Conservation (phyloP, 2,113 vertebrate genomes). For the Poicephalus meyeri region DNA sequence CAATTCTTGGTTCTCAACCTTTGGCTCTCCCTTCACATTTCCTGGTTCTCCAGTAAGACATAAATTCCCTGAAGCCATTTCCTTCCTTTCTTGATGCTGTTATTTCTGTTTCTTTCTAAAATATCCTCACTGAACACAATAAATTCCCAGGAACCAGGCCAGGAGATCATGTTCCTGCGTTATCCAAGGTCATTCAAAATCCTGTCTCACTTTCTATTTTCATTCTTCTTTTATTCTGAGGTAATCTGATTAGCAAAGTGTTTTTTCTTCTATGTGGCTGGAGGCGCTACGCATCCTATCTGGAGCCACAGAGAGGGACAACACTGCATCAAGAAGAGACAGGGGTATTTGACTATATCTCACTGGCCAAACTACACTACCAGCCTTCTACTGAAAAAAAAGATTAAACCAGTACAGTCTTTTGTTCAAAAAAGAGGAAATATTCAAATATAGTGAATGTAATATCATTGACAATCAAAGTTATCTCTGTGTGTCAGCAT, state of each 20-base stretch:
- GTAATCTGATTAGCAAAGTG: background rate
- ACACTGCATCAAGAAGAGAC: background rate
- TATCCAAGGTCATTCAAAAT: background rate
- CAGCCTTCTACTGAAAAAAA: background rate
- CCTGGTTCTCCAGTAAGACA: background rate
- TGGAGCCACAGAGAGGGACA: background rate
- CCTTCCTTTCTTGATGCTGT: background rate
- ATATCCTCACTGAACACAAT: background rate
- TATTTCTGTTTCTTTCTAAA: background rate
- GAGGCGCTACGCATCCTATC: fast-evolving
- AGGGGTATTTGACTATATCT: background rate
- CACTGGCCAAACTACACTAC: background rate
- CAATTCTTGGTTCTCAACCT: background rate
- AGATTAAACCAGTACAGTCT: background rate
- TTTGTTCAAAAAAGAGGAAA: background rate
- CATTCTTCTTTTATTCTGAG: background rate
- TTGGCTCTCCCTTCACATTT: background rate
- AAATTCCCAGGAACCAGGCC: background rate
- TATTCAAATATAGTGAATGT: background rate
- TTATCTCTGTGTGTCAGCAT: background rate
- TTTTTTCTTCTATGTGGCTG: background rate
- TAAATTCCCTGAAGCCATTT: background rate
- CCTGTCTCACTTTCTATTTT: background rate
- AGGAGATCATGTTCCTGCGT: background rate
- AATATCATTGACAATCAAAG: background rate